These are phyloP conservation scores for Oreochromis spilurus DNA, from an alignment of 2,113 vertebrate species.

Conservation along the genomic window DNA sequence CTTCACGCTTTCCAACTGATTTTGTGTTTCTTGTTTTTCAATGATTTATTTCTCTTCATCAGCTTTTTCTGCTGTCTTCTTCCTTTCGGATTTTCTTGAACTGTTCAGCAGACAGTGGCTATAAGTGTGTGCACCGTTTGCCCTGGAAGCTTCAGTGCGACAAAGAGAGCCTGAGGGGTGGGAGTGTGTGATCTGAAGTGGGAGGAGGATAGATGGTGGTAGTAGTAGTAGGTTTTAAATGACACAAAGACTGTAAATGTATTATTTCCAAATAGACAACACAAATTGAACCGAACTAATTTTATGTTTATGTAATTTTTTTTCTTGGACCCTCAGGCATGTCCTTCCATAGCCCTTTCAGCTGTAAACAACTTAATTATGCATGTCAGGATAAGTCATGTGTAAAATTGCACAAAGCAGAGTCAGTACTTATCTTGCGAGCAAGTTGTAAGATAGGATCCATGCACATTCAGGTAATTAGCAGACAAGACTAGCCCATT, in stretches of 20 bases:
- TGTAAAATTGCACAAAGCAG: not conserved
- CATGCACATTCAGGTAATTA: not conserved
- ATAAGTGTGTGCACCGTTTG: not conserved
- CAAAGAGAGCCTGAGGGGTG: not conserved
- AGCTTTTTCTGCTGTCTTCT: not conserved
- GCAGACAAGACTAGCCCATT: not conserved
- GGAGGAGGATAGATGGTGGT: not conserved
- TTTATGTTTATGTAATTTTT: not conserved
- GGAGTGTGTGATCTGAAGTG: not conserved
- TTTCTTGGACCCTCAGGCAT: not conserved
- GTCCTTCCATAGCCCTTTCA: not conserved
- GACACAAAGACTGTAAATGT: not conserved
- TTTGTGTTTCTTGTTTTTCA: not conserved
- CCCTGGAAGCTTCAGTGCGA: not conserved
- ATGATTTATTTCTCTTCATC: not conserved
- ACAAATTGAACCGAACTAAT: not conserved
- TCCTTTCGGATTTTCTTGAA: not conserved
- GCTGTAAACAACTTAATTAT: constrained; percentile 10
- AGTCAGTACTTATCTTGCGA: not conserved
- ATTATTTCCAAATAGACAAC: not conserved
- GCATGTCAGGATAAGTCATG: not conserved
- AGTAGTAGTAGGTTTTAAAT: not conserved
- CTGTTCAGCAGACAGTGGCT: not conserved
- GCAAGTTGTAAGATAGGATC: not conserved
- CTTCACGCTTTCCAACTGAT: not conserved